phyloP scores from a whole-genome alignment of 1,140 invertebrate genomes.

The Solen grandis region DNA sequence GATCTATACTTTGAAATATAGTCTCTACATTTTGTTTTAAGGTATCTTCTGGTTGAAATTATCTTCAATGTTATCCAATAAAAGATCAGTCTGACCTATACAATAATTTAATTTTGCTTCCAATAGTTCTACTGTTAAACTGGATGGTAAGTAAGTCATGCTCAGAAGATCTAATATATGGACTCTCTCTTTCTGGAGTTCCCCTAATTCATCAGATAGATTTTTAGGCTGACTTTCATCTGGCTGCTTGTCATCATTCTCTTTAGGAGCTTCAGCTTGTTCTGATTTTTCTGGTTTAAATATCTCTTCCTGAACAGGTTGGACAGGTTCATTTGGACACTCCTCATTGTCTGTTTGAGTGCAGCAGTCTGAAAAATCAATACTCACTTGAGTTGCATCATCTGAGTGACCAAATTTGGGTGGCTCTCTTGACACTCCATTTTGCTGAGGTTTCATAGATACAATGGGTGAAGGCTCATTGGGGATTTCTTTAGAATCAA shows the following conservation, averaged over 20 bases:
- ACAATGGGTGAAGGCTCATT: too few species aligned
- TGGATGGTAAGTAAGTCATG: slow-evolving; percentile 61
- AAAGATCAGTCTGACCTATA: slow-evolving; percentile 69
- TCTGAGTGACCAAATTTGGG: slow-evolving; percentile 1
- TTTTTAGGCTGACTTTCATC: background rate
- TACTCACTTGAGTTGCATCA: slow-evolving; percentile 52
- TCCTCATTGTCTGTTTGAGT: slow-evolving; percentile 43
- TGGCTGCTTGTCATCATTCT: background rate
- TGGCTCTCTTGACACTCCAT: too few species aligned
- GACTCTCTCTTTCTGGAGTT: slow-evolving; percentile 38
- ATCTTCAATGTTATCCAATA: slow-evolving; percentile 65
- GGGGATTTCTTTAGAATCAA: too few species aligned
- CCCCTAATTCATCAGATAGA: slow-evolving; percentile 25
- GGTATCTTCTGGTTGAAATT: slow-evolving; percentile 14
- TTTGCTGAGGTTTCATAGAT: too few species aligned
- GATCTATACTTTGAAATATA: slow-evolving; percentile 47
- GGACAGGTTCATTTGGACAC: background rate
- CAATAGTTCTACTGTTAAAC: slow-evolving; percentile 65
- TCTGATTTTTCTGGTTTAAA: background rate
- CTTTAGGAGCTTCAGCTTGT: background rate
- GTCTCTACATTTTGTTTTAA: slow-evolving; percentile 40
- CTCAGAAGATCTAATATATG: slow-evolving; percentile 66
- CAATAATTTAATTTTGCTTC: slow-evolving; percentile 71
- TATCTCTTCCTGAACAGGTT: background rate
- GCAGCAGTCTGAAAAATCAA: slow-evolving; percentile 37